These are phyloP conservation scores for Microcebus murinus DNA, from an alignment of 2,113 vertebrate genomes.

Conservation along the genomic window DNA sequence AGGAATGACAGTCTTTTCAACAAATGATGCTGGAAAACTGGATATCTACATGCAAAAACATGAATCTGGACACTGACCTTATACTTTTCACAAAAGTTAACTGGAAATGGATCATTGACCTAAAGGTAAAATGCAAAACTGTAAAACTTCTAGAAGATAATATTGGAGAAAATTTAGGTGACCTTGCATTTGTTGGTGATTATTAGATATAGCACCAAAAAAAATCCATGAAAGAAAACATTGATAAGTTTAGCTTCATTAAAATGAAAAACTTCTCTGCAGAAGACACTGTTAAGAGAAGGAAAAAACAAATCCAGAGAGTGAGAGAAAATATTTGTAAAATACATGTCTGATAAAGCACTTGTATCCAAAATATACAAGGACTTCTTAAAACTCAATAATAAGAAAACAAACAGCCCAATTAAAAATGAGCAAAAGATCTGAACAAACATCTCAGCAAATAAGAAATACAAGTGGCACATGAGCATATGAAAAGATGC, in stretches of 20 bases:
- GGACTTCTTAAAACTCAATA: too few species aligned
- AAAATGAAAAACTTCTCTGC: background rate
- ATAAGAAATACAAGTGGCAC: background rate
- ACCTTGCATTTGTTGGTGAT: background rate
- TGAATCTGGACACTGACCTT: background rate
- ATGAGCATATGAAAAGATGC: background rate
- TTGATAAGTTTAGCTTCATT: background rate
- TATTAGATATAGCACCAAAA: background rate
- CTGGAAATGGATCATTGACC: background rate
- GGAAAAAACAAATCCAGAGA: too few species aligned
- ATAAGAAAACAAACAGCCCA: too few species aligned
- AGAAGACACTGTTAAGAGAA: too few species aligned
- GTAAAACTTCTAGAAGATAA: background rate
- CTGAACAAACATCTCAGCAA: background rate
- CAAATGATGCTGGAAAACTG: background rate
- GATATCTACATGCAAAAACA: background rate
- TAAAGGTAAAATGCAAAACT: background rate
- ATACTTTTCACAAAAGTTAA: background rate
- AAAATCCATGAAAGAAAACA: background rate
- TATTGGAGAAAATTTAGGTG: background rate
- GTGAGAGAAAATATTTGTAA: too few species aligned
- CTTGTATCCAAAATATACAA: too few species aligned
- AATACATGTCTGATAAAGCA: too few species aligned
- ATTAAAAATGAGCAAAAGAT: background rate
- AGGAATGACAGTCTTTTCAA: background rate